Percentiles rank a stretch among this genome's conserved stretches.
Conservation (phyloP, 2,888 invertebrate species). For the Petrolisthes manimaculis region DNA sequence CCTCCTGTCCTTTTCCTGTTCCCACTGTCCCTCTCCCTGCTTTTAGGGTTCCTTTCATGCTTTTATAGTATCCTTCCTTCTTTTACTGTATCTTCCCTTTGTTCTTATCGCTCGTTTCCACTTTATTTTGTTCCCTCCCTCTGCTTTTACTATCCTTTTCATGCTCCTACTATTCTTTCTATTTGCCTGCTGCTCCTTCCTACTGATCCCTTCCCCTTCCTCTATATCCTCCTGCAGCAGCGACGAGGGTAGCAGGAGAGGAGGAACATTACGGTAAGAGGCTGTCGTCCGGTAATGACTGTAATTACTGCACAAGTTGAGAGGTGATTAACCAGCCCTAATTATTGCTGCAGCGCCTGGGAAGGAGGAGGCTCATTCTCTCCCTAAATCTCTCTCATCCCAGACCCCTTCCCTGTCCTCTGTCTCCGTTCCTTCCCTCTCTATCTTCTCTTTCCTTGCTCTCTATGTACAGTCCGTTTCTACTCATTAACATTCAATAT, state of each 20-base stretch:
- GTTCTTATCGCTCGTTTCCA: no score
- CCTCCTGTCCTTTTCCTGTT: no score
- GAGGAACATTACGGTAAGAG: slow-evolving; percentile 3
- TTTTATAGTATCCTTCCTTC: no score
- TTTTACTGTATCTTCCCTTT: no score
- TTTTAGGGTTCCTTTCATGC: no score
- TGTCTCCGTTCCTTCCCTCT: background rate
- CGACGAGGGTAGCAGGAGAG: background rate
- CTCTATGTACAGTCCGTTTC: background rate
- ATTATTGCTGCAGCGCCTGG: background rate
- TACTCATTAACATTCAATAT: background rate
- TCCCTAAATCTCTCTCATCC: background rate
- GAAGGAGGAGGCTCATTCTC: no score
- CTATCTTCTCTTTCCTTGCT: background rate
- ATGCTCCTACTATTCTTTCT: no score
- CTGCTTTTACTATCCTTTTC: no score
- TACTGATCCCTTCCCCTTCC: background rate
- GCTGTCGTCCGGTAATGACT: slow-evolving; percentile 3
- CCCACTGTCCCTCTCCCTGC: no score
- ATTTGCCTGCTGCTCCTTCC: slow-evolving; percentile 7
- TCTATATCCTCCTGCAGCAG: background rate
- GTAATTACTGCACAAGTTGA: background rate
- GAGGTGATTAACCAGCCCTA: background rate
- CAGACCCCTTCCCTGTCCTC: background rate
- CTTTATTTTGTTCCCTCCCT: no score